Percentiles rank a stretch among this genome's conserved stretches.
Conservation (phyloP, 2,888 invertebrate species). For the Shargacucullia verbasci region DNA sequence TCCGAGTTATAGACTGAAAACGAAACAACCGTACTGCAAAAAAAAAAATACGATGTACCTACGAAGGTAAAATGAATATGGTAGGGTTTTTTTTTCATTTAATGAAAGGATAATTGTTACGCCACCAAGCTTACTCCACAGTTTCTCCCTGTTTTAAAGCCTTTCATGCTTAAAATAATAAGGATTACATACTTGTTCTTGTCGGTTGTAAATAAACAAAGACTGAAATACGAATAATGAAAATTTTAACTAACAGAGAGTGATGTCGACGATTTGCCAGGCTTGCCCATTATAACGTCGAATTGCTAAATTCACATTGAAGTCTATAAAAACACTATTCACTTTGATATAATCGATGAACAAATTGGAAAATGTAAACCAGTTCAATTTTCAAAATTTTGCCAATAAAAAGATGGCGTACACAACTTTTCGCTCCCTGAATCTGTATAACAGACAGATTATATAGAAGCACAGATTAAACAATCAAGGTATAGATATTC, state of each 20-base stretch:
- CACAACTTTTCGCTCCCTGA: no score
- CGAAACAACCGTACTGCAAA: no score
- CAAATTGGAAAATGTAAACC: conserved; percentile 20
- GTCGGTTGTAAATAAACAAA: conserved; percentile 43
- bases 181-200: conserved; percentile 57
- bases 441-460: no score
- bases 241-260: conserved; percentile 69
- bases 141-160: conserved; percentile 31
- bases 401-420: conserved; percentile 20
- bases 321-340: conserved; percentile 2
- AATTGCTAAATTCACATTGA: conserved; percentile 3
- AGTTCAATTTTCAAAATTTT: conserved; percentile 43
- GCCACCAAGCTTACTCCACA: conserved; percentile 13
- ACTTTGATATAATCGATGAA: conserved; percentile 12
- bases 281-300: conserved; percentile 68
- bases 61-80: not conserved
- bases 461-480: no score
- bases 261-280: conserved; percentile 56
- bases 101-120: not conserved
- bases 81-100: not conserved
- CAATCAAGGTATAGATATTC: no score
- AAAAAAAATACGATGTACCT: no score
- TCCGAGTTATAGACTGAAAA: no score
- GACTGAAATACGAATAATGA: conserved; percentile 29
- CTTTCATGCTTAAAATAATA: conserved; percentile 46